Conservation (phyloP, 2,797 vertebrate species). For the Phrynocephalus guinanensis region DNA sequence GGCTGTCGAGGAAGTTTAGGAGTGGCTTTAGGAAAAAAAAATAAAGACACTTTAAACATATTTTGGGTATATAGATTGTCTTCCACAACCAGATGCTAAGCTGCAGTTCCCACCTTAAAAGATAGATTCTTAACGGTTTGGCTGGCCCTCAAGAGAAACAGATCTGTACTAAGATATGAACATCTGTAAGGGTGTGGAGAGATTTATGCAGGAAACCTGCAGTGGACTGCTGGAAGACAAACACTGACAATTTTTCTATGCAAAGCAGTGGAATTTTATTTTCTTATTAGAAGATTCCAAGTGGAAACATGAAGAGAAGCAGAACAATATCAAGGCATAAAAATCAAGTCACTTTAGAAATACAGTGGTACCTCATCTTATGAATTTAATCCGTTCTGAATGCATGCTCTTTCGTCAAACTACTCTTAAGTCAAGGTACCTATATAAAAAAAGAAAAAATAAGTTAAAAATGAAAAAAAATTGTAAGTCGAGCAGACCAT, state of each 20-base stretch:
- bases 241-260: slow-evolving; percentile 2
- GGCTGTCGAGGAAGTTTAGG: slow-evolving; percentile 10
- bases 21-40: neutral
- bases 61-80: slow-evolving; percentile 18
- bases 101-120: slow-evolving; percentile 38
- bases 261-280: slow-evolving; percentile 30
- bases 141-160: slow-evolving; percentile 26
- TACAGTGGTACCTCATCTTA: too few relatives aligned
- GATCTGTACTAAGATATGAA: neutral
- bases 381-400: too few relatives aligned
- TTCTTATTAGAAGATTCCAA: slow-evolving; percentile 36
- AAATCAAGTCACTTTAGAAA: neutral
- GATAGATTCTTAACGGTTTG: neutral
- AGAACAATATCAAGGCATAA: slow-evolving; percentile 17
- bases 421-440: too few relatives aligned
- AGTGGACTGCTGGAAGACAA: slow-evolving; percentile 23
- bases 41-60: slow-evolving; percentile 17
- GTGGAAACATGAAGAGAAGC: slow-evolving; percentile 25
- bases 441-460: too few relatives aligned
- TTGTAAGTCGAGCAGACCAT: too few relatives aligned
- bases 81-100: slow-evolving; percentile 26
- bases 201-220: slow-evolving; percentile 44
- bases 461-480: too few relatives aligned
- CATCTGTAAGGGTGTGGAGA: slow-evolving; percentile 23
- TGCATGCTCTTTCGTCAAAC: too few relatives aligned